Evolutionary conservation across 2,113 vertebrate species (phyloP).

Genomic region (Hylia prasina): DNA sequence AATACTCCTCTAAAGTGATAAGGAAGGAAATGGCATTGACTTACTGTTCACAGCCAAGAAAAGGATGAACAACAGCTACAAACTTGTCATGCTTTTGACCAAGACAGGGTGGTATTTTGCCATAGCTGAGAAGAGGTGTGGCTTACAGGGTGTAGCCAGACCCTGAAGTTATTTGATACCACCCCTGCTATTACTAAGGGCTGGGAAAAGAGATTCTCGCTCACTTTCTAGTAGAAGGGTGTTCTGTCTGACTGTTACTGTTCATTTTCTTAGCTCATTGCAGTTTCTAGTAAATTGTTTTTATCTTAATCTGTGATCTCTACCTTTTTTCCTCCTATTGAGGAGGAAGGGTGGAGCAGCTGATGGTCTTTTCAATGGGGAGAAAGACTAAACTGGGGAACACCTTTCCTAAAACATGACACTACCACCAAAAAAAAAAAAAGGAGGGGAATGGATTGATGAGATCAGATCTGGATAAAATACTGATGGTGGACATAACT

Average conservation of each 20-base stretch:
- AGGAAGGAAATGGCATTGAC: neutral
- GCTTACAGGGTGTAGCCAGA: neutral
- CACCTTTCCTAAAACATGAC: neutral
- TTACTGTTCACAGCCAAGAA: neutral
- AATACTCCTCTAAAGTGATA: neutral
- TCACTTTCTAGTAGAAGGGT: neutral
- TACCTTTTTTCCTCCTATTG: neutral
- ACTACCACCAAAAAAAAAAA: fast-evolving
- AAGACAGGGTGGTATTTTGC: too few relatives aligned
- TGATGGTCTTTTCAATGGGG: neutral
- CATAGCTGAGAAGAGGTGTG: fast-evolving
- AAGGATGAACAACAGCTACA: neutral
- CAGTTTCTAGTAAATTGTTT: neutral
- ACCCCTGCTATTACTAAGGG: too few relatives aligned
- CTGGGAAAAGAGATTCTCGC: neutral
- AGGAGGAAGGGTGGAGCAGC: fast-evolving
- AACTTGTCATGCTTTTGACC: fast-evolving
- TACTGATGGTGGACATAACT: neutral
- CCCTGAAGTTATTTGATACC: neutral
- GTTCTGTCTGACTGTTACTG: neutral
- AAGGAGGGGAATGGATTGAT: neutral
- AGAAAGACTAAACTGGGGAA: neutral
- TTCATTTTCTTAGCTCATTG: neutral
- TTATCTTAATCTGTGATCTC: neutral
- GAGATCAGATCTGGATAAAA: neutral